phyloP scores from a whole-genome alignment of 2,113 vertebrate species.

The Anarhynchus alexandrinus region DNA sequence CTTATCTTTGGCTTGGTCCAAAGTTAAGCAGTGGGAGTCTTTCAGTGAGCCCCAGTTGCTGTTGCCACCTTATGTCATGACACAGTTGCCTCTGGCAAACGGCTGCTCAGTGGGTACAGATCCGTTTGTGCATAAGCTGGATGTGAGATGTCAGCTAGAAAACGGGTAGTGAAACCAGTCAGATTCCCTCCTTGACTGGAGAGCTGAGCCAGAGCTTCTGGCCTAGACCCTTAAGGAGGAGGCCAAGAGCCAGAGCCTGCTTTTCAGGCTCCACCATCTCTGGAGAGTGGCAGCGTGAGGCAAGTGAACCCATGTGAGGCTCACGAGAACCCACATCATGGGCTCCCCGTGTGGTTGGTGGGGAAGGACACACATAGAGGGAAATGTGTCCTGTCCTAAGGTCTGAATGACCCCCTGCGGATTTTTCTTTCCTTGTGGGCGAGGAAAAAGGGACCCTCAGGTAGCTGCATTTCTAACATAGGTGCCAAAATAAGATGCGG shows the following conservation, averaged over 20 bases:
- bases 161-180: background rate
- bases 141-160: background rate
- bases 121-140: background rate
- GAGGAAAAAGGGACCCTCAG: background rate
- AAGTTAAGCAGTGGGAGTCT: background rate
- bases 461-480: background rate
- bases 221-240: background rate
- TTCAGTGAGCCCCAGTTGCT: background rate
- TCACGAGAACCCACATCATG: background rate
- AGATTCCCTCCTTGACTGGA: background rate
- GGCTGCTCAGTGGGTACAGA: background rate
- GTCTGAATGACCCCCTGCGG: background rate
- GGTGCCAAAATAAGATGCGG: background rate
- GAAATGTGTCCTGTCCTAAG: background rate
- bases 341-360: background rate
- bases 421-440: background rate
- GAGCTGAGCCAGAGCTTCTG: background rate
- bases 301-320: background rate
- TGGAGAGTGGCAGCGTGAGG: background rate
- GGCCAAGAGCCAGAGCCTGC: background rate
- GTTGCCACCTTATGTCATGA: background rate
- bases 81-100: fast-evolving
- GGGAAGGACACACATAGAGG: background rate
- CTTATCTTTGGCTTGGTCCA: background rate
- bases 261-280: background rate